Percentiles rank a stretch among this genome's conserved stretches.
Conservation (phyloP, 2,888 invertebrate genomes). For the Bombylius discolor region DNA sequence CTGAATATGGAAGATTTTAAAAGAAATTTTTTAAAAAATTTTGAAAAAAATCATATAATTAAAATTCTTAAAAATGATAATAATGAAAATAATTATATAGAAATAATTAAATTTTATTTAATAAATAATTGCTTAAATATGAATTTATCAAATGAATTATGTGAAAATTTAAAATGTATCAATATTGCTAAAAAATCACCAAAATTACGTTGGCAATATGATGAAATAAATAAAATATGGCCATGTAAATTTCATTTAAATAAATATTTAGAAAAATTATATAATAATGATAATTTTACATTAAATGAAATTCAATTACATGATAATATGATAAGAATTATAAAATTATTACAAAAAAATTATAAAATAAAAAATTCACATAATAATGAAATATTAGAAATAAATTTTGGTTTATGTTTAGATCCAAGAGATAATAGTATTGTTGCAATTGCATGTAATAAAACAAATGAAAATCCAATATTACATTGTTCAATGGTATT, state of each 20-base stretch:
- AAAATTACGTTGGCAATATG: conserved; percentile 52
- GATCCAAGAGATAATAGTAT: conserved; percentile 54
- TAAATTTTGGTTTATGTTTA: conserved; percentile 50
- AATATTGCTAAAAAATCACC: conserved; percentile 50
- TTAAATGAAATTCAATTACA: conserved; percentile 41
- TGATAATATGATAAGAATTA: conserved; percentile 44
- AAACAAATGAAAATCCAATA: conserved; percentile 49
- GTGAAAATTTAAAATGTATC: conserved; percentile 37
- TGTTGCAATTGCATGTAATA: conserved; percentile 53
- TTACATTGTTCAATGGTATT: conserved; percentile 78
- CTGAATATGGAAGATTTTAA: neutral
- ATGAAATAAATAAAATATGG: conserved; percentile 51
- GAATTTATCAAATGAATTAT: conserved; percentile 11
- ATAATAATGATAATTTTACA: conserved; percentile 48
- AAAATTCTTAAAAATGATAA: neutral
- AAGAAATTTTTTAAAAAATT: neutral
- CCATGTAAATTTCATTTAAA: conserved; percentile 76
- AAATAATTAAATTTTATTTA: too few species aligned
- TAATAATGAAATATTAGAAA: neutral
- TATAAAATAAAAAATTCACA: conserved; percentile 18
- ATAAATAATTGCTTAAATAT: neutral
- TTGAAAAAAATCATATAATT: neutral
- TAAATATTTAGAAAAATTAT: conserved; percentile 53
- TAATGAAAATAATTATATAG: too few species aligned
- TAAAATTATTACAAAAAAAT: conserved; percentile 22